Evolutionary conservation across 92 coral and sea anemone species (phyloP).

Genomic region (Virgularia gustaviana): DNA sequence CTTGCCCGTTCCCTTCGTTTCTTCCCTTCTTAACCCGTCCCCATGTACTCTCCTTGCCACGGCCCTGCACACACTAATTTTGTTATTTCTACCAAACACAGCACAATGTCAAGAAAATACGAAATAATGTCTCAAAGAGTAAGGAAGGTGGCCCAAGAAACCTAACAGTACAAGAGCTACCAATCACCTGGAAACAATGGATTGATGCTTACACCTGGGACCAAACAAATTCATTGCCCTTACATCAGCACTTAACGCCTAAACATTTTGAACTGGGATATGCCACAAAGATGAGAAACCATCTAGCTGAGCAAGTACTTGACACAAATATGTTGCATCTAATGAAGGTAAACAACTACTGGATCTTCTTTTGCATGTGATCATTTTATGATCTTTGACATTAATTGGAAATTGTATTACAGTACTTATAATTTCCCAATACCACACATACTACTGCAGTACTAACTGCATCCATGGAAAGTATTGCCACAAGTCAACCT

Average conservation of each 20-base stretch:
- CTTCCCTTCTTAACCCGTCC: neutral
- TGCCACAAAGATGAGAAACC: constrained; percentile 44
- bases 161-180: constrained; percentile 12
- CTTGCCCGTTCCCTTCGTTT: neutral
- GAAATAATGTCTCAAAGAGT: constrained; percentile 50
- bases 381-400: neutral
- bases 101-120: constrained; percentile 53
- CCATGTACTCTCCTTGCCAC: neutral
- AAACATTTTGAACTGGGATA: constrained; percentile 26
- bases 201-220: constrained; percentile 55
- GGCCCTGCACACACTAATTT: neutral
- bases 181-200: constrained; percentile 39
- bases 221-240: constrained; percentile 41
- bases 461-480: too few species aligned
- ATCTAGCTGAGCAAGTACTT: constrained; percentile 45
- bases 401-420: neutral
- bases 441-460: too few species aligned
- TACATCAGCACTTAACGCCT: constrained; percentile 16
- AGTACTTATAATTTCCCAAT: too few species aligned
- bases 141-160: constrained; percentile 29
- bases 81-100: neutral
- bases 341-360: constrained; percentile 13
- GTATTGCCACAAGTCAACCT: too few species aligned
- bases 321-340: constrained; percentile 15
- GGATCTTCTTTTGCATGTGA: neutral